Evolutionary conservation across 1,140 invertebrate species (phyloP), one percentile per base, ranked within the genome.

Genomic region (Meloidogyne exigua): DNA sequence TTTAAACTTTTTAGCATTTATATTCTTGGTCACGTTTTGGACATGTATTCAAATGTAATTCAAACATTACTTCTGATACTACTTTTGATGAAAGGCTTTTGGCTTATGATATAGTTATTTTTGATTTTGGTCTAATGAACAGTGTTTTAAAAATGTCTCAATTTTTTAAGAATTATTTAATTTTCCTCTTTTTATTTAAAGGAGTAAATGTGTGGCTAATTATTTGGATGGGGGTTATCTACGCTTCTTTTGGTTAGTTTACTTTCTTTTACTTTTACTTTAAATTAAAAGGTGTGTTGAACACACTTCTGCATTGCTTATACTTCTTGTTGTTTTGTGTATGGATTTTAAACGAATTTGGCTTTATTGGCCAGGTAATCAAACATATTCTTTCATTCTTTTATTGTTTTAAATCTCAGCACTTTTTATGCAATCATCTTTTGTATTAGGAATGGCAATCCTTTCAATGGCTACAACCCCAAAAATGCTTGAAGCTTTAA

Each of bases 51-150:
- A 69, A 81, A 26, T 85, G 83, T 68, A 77, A 75, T 25, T 85
- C 83, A 15, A 77, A 80, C 65, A 82, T 85, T 39, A 44, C 69
- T 28, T 44, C 79, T 13, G 62, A 74, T 28, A 80, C 81, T 32
- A 69, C 82, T 23, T 42, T 70, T 36, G 71, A 76, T 68, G 71
- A 75, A 25, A 62, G 71, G 12, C 80, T 83, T 26, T 63, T 85
- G 2, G 84, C 84, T 4, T 85, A 84, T 68, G 84, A 85, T 72
- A 82, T 85, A 57, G 79, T 85, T 10, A 85, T 85, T 69, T 85
- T 83, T 63, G 84, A 85, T 68, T 85, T 84, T 44, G 84, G 84
- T 11, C 76, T 85, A n/a, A 86, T 85, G 84, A 80, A 84, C 26
- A 28, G 76, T 42, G 77, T 85, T 66, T 72, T 85, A 13, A 84